A percentile compares a stretch with the other conserved stretches of the same genome.
Conservation (phyloP, 1,140 invertebrate species). For the Drosophila rhopaloa region DNA sequence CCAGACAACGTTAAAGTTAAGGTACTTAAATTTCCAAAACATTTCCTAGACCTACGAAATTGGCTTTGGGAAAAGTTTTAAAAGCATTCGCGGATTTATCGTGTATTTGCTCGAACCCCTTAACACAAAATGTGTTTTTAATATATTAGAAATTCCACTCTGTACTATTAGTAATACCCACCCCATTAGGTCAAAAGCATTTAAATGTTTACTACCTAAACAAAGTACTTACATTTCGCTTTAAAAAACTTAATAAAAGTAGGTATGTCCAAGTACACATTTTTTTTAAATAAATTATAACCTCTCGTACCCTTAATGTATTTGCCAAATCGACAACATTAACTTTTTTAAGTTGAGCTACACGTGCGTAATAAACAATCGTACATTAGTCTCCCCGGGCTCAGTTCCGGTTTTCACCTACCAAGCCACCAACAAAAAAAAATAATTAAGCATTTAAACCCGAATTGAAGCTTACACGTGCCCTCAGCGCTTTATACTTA, state of each 20-base stretch:
- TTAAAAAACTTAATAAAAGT: slow-evolving; percentile 3
- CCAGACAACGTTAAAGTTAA: slow-evolving; percentile 14
- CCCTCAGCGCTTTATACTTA: slow-evolving; percentile 15
- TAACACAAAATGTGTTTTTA: background rate
- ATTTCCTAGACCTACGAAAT: slow-evolving; percentile 15
- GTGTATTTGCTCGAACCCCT: too few species aligned
- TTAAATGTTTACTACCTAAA: background rate
- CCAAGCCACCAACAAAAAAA: slow-evolving; percentile 7
- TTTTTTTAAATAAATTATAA: slow-evolving; percentile 1
- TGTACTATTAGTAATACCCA: background rate
- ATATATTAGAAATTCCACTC: background rate
- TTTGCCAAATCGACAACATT: background rate
- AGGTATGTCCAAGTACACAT: background rate
- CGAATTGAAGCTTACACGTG: slow-evolving; percentile 62
- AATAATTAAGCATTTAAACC: slow-evolving; percentile 40
- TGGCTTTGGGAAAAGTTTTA: slow-evolving; percentile 5
- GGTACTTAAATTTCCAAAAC: slow-evolving; percentile 20
- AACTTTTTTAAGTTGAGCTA: slow-evolving; percentile 2
- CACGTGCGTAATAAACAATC: slow-evolving; percentile 29
- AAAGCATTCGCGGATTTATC: background rate
- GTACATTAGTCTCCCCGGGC: slow-evolving; percentile 18
- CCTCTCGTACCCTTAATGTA: slow-evolving; percentile 12
- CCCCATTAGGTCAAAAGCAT: background rate
- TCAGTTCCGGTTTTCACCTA: slow-evolving; percentile 39
- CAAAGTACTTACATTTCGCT: background rate